Evolutionary conservation across 64 coral and sea anemone species (phyloP), one percentile per base, ranked within the genome.

Genomic region (Anthopleura sola): DNA sequence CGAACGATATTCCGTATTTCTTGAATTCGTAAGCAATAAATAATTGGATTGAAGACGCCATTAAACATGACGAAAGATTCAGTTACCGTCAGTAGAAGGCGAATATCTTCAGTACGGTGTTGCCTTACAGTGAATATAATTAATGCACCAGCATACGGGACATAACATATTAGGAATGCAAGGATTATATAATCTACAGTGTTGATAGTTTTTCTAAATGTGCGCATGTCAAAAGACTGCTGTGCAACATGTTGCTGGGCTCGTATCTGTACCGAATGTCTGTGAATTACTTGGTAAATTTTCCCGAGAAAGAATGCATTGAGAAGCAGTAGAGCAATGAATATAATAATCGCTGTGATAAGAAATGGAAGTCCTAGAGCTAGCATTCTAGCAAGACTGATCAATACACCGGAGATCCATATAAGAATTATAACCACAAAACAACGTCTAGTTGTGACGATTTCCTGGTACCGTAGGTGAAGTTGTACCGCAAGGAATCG

Each of bases 1-100:
- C 29, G 26, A 34, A 71, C 66, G 28, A 71, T 71, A 20, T 78
- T 37, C 17, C 82, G 66, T 47, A 90, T 90, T 50, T 84, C 88
- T 39, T 49, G 62, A 54, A 75, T 83, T 89, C 87, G 60, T 62
- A 78, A 75, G 32, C 87, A 89, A 31, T 89, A 89, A 15, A 89
- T 50, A 20, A 84, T 21, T 24, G 87, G 80, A 64, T 89, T 89
- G n/a, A 90, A 11, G 11, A 39, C 21, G 28, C 81, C 75, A 40
- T 84, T 90, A 1, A 90, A 54, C 34, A 84, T 33, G 26, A 90
- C 36, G 16, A 90, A 85, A 28, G 83, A 77, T 17, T 75, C 13
- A 7, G 88, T 31, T 10, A 60, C 57, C 12, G 39, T 37, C 69
- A 26, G 49, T 50, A 28, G 38, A 32, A 84, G 75, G 55, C 9